Evolutionary conservation across 2,797 vertebrate species (phyloP), one percentile per base, ranked within the genome.

Genomic region (Melanotaenia maccullochi): DNA sequence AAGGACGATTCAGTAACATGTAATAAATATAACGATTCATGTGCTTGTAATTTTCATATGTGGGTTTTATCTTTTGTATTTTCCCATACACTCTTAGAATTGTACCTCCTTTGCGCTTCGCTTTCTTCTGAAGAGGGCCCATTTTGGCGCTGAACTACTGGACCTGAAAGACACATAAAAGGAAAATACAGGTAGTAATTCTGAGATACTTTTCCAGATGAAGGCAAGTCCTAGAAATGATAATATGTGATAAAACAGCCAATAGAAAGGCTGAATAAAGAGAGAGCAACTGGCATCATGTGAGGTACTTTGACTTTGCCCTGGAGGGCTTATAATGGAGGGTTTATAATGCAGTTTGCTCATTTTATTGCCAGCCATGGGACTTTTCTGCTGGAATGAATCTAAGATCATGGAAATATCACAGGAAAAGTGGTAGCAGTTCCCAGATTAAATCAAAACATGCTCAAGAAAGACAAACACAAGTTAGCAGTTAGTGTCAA

Each of bases 31-130:
- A 52, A 51, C 22, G n/a, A 14, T 42, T 42, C 40, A 42, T 16
- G 7, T 44, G 16, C n/a, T 49, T 9, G n/a, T 9, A 16, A 49
- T 22, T 49, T 4, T 49, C n/a, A 22, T 3, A 28, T 28, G 2
- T 51, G 12, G n/a, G 11, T 49, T 30, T 6, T 9, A 20, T 12
- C 25, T 22, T 14, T 20, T 25, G 13, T 40, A 25, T 49, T 51
- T 51, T 12, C 1, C 33, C 7, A 5, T 20, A 28, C 20, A 22
- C 8, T 49, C 9, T 58, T 47, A 55, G 16, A 59, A 60, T 42
- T 52, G 64, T 93, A 98, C 97, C 98, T 97, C 94, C 97, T 96
- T 85, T 98, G 98, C 59, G 96, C 94, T 89, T 99, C 98, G 90
- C 91, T 93, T 84, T 99, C 98, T 62, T 99, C 98, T 49, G 96